phyloP scores from a whole-genome alignment of 2,797 vertebrate species.

The Staurois parvus region DNA sequence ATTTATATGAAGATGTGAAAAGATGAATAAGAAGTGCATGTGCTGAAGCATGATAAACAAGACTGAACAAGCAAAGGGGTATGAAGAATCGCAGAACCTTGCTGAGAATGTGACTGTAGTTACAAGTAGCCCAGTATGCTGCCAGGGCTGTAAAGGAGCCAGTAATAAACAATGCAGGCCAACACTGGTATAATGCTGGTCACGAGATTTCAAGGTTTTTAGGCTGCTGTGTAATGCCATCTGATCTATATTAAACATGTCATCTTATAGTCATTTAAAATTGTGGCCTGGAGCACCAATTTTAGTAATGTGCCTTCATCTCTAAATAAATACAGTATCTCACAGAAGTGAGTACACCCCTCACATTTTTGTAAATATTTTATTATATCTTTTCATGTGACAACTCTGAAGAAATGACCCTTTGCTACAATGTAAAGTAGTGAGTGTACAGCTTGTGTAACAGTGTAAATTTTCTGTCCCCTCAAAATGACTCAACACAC shows the following conservation, averaged over 20 bases:
- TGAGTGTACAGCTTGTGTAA: no score
- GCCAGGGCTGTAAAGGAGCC: slow-evolving; percentile 6
- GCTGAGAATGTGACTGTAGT: neutral
- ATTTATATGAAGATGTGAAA: neutral
- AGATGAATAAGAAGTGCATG: neutral
- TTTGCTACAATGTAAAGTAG: no score
- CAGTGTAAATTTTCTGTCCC: no score
- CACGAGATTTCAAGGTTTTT: neutral
- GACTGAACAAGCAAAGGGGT: neutral
- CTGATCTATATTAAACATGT: neutral
- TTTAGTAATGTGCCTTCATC: no score
- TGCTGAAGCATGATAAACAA: neutral
- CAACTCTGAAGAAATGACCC: no score
- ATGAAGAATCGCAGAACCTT: neutral
- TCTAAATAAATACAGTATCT: no score
- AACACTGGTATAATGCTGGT: slow-evolving; percentile 6
- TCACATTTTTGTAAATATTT: no score
- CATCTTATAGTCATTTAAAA: no score
- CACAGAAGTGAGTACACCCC: no score
- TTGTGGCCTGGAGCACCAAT: no score
- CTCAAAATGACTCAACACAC: no score
- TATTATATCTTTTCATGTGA: no score
- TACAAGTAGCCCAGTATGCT: neutral
- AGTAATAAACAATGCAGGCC: neutral
- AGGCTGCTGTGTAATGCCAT: neutral